phyloP scores from a whole-genome alignment of 1,140 invertebrate species.

The Trialeurodes vaporariorum region DNA sequence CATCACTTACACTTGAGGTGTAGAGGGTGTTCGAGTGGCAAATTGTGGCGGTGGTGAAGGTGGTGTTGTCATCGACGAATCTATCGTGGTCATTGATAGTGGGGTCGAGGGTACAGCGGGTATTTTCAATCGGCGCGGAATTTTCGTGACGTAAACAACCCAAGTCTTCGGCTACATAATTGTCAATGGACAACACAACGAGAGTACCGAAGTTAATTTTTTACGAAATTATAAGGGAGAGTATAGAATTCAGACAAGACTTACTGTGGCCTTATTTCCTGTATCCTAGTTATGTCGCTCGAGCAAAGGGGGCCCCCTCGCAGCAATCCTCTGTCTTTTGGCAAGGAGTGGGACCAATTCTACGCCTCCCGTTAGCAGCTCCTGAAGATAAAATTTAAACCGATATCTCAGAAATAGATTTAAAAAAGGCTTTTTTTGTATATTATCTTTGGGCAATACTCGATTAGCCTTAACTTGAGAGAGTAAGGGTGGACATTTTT shows the following conservation, averaged over 20 bases:
- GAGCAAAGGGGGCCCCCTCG: constrained; percentile 36
- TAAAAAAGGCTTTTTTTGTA: no score
- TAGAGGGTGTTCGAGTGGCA: no score
- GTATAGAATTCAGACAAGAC: neutral
- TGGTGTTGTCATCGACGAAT: neutral
- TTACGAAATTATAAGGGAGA: neutral
- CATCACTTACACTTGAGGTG: no score
- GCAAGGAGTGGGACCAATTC: constrained; percentile 55
- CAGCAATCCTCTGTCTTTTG: constrained; percentile 35
- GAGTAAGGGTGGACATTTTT: no score
- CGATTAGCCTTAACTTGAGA: no score
- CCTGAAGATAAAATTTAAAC: constrained; percentile 18
- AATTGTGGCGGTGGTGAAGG: neutral
- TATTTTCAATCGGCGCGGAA: neutral
- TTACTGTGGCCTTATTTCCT: constrained; percentile 20
- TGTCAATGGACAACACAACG: neutral
- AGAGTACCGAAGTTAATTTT: neutral
- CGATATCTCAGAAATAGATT: neutral
- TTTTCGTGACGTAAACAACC: neutral
- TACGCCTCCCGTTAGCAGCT: constrained; percentile 42
- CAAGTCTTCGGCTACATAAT: neutral
- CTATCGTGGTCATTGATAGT: neutral
- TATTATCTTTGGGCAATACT: no score
- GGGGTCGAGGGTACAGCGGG: no score
- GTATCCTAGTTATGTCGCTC: constrained; percentile 43